These are phyloP conservation scores for Helogale parvula DNA, from an alignment of 2,113 vertebrate genomes.

Conservation along the genomic window DNA sequence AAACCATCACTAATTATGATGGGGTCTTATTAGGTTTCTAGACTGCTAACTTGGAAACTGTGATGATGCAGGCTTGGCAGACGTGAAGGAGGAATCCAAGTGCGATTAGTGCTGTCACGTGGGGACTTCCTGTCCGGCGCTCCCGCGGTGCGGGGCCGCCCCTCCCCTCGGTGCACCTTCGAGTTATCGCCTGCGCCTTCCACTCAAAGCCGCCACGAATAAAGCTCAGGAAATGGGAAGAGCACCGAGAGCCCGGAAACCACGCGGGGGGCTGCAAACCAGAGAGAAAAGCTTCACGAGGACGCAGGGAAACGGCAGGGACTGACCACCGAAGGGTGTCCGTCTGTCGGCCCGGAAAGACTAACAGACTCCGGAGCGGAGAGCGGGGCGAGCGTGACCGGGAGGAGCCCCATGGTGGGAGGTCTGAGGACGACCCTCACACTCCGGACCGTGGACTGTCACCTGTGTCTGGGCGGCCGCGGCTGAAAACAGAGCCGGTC, in stretches of 20 bases:
- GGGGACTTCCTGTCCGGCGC: not conserved
- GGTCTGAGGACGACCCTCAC: not conserved
- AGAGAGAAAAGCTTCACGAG: not conserved
- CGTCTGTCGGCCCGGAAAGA: not conserved
- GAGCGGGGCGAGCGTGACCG: fast-evolving
- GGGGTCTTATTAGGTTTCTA: not conserved
- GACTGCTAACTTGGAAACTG: constrained; percentile 21
- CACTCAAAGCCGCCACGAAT: fast-evolving
- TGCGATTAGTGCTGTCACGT: not conserved
- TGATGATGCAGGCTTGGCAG: not conserved
- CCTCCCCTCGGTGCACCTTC: not conserved
- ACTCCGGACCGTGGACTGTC: fast-evolving
- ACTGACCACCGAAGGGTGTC: not conserved
- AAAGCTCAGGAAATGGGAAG: no score
- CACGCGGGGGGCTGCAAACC: no score
- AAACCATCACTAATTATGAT: not conserved
- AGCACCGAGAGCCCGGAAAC: not conserved
- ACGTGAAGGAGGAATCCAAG: not conserved
- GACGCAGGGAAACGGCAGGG: not conserved
- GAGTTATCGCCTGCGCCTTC: not conserved
- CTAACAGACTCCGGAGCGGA: fast-evolving
- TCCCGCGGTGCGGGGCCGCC: not conserved
- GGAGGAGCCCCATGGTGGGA: fast-evolving
- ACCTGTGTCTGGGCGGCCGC: not conserved
- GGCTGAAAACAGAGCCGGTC: not conserved